These are phyloP conservation scores for Osmerus eperlanus DNA, from an alignment of 2,113 vertebrate species.

Conservation along the genomic window DNA sequence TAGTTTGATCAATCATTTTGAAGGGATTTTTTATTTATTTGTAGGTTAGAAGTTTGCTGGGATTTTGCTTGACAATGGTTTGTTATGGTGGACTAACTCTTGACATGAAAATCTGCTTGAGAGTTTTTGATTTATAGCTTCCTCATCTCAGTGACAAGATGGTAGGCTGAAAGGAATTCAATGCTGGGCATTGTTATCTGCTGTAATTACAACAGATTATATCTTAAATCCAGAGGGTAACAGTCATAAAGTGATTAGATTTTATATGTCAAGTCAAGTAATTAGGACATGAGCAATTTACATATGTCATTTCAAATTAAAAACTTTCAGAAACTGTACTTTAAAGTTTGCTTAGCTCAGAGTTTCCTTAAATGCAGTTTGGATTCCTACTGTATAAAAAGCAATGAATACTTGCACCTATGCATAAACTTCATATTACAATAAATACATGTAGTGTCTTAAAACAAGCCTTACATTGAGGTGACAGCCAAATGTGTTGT, in stretches of 20 bases:
- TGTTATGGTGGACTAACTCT: conserved; percentile 11
- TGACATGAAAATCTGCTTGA: conserved; percentile 26
- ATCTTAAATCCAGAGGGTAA: conserved; percentile 16
- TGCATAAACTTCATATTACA: too few relatives aligned
- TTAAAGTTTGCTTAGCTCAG: not conserved
- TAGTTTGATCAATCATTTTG: too few relatives aligned
- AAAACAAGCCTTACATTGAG: too few relatives aligned
- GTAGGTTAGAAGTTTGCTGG: not conserved
- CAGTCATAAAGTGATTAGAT: conserved; percentile 22
- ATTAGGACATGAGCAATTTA: conserved; percentile 18
- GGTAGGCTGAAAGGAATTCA: conserved; percentile 16
- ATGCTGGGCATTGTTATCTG: conserved; percentile 21
- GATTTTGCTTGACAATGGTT: not conserved
- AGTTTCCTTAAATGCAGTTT: too few relatives aligned
- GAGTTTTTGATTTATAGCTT: conserved; percentile 42
- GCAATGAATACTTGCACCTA: too few relatives aligned
- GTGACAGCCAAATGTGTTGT: too few relatives aligned
- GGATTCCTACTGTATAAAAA: too few relatives aligned
- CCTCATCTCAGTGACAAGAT: conserved; percentile 36
- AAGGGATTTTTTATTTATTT: too few relatives aligned
- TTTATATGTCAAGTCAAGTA: conserved; percentile 17
- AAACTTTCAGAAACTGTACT: not conserved
- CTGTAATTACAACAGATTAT: conserved; percentile 33
- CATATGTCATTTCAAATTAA: conserved; percentile 15
- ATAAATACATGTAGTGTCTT: too few relatives aligned